These are phyloP conservation scores for Syndactyla subalaris DNA, from an alignment of 2,797 vertebrate genomes.

Conservation along the genomic window DNA sequence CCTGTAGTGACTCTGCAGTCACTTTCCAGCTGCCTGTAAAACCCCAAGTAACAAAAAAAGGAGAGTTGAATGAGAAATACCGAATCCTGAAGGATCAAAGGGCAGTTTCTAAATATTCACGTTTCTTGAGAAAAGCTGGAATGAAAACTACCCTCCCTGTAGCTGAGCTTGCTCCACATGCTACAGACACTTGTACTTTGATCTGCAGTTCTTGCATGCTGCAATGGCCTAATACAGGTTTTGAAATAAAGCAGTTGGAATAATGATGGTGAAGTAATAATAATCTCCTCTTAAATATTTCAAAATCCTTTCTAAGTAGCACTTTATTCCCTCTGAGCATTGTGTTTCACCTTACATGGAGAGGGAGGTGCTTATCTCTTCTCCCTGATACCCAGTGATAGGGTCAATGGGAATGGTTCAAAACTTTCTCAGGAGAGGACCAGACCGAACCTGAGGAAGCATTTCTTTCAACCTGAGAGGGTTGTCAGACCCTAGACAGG, in stretches of 20 bases:
- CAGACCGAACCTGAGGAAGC: background rate
- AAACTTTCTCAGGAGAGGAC: background rate
- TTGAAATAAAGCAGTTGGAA: background rate
- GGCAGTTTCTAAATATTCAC: background rate
- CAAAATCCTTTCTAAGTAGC: background rate
- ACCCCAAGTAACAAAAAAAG: background rate
- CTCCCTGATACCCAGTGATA: background rate
- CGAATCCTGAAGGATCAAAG: background rate
- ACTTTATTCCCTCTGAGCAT: background rate
- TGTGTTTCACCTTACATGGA: background rate
- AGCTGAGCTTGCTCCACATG: background rate
- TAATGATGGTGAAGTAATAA: background rate
- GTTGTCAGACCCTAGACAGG: background rate
- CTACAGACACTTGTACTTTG: background rate
- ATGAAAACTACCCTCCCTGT: constrained; percentile 11
- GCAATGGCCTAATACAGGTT: background rate
- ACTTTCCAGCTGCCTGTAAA: background rate
- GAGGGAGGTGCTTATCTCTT: background rate
- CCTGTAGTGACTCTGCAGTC: background rate
- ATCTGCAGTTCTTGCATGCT: background rate
- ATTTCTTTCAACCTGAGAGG: background rate
- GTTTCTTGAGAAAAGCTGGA: background rate
- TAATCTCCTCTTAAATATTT: constrained; percentile 15
- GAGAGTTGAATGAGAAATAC: background rate
- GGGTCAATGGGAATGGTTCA: background rate